Conservation (phyloP, 2,797 vertebrate genomes). For the Microctenopoma steveboyesi region DNA sequence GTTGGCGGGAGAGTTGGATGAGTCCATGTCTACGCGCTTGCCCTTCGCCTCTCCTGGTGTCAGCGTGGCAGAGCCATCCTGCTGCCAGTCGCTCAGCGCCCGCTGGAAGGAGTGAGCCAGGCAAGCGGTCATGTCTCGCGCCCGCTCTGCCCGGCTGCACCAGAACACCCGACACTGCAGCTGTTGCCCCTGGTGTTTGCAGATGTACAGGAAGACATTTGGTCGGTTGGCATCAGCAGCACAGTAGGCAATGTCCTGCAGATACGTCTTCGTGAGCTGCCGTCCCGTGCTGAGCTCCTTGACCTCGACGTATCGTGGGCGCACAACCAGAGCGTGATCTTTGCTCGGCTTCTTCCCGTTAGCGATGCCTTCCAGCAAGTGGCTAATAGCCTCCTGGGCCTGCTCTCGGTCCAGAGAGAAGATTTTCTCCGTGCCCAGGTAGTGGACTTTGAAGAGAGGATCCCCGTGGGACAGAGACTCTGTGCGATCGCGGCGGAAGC, state of each 20-base stretch:
- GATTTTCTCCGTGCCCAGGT: conserved; percentile 86
- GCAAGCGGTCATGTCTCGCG: conserved; percentile 83
- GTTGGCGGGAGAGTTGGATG: conserved; percentile 41
- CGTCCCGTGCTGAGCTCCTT: conserved; percentile 87
- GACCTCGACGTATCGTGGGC: conserved; percentile 85
- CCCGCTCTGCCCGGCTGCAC: conserved; percentile 85
- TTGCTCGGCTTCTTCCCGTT: conserved; percentile 79
- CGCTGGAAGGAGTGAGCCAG: conserved; percentile 84
- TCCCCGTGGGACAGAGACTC: conserved; percentile 86
- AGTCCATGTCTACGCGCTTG: conserved; percentile 56
- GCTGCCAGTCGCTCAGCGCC: conserved; percentile 84
- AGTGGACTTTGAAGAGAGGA: conserved; percentile 87
- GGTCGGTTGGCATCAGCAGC: conserved; percentile 79
- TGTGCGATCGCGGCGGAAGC: conserved; percentile 82
- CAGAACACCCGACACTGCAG: conserved; percentile 88
- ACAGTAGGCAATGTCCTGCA: conserved; percentile 88
- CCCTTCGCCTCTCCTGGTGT: conserved; percentile 38
- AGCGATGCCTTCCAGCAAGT: conserved; percentile 72
- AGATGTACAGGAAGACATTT: conserved; percentile 88
- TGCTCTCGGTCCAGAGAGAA: conserved; percentile 86
- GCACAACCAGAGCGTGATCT: conserved; percentile 86
- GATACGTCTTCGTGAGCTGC: conserved; percentile 87
- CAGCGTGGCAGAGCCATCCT: conserved; percentile 72
- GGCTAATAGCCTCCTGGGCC: conserved; percentile 82
- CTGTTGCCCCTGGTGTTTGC: conserved; percentile 85